These are phyloP conservation scores for Trichoplusia ni DNA, from an alignment of 1,140 invertebrate species.

Conservation along the genomic window DNA sequence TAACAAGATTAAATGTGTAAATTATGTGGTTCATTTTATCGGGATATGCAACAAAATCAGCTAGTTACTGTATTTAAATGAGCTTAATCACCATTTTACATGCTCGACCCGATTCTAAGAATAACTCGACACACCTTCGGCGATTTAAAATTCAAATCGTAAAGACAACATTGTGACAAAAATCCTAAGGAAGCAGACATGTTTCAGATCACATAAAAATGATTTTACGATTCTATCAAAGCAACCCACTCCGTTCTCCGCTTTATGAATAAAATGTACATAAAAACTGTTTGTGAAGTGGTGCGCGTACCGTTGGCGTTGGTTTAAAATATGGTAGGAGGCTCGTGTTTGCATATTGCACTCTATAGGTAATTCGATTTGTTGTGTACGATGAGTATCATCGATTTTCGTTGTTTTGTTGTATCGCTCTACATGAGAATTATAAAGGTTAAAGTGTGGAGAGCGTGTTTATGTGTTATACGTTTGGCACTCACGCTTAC, in stretches of 20 bases:
- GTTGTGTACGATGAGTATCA: too few relatives aligned
- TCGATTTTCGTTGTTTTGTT: too few relatives aligned
- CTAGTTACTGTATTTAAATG: too few relatives aligned
- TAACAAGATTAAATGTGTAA: too few relatives aligned
- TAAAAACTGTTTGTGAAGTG: constrained; percentile 49
- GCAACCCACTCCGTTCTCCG: constrained; percentile 51
- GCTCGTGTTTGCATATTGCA: not conserved
- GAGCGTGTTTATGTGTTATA: too few relatives aligned
- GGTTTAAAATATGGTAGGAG: constrained; percentile 17
- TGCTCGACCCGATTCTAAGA: constrained; percentile 4
- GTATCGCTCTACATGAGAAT: too few relatives aligned
- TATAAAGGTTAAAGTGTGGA: too few relatives aligned
- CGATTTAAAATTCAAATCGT: constrained; percentile 62
- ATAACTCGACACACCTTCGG: constrained; percentile 42
- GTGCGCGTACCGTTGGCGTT: not conserved
- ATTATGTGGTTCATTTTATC: too few relatives aligned
- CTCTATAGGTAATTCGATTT: too few relatives aligned
- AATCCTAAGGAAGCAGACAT: constrained; percentile 60
- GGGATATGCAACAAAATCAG: too few relatives aligned
- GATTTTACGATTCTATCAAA: constrained; percentile 70
- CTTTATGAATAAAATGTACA: constrained; percentile 65
- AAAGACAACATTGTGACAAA: constrained; percentile 70
- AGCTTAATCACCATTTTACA: constrained; percentile 2
- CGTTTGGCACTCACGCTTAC: too few relatives aligned
- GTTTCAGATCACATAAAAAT: constrained; percentile 68